phyloP scores from a whole-genome alignment of 2,113 vertebrate genomes.

The Colius striatus region DNA sequence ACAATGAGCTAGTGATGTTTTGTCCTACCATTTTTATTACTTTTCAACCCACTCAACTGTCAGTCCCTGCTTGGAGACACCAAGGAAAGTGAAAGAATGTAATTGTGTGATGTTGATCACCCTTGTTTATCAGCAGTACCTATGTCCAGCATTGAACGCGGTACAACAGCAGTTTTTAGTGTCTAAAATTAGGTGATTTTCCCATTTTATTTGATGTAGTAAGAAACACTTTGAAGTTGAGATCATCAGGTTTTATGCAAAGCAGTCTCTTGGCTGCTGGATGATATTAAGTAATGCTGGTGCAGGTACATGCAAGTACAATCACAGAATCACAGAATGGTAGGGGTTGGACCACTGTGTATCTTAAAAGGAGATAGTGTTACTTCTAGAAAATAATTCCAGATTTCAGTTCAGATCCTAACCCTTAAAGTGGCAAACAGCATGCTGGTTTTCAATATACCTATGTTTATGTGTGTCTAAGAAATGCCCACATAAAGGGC shows the following conservation, averaged over 20 bases:
- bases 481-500: neutral
- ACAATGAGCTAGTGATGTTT: neutral
- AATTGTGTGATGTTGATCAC: neutral
- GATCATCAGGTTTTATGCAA: neutral
- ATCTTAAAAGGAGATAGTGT: slow-evolving; percentile 1
- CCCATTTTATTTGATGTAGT: neutral
- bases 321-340: too few relatives aligned
- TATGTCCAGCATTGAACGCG: neutral
- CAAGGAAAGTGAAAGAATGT: neutral
- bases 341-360: neutral
- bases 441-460: neutral
- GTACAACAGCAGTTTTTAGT: neutral
- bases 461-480: neutral
- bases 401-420: neutral
- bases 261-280: neutral
- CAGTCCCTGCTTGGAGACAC: neutral
- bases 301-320: neutral
- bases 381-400: slow-evolving; percentile 7
- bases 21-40: neutral
- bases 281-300: neutral
- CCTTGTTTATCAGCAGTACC: neutral
- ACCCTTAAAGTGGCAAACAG: neutral
- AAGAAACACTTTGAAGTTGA: neutral
- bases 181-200: neutral
- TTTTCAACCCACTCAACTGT: neutral